Base-by-base conservation (phyloP, 2,888 invertebrate species). In the Scotopteryx bipunctaria region DNA sequence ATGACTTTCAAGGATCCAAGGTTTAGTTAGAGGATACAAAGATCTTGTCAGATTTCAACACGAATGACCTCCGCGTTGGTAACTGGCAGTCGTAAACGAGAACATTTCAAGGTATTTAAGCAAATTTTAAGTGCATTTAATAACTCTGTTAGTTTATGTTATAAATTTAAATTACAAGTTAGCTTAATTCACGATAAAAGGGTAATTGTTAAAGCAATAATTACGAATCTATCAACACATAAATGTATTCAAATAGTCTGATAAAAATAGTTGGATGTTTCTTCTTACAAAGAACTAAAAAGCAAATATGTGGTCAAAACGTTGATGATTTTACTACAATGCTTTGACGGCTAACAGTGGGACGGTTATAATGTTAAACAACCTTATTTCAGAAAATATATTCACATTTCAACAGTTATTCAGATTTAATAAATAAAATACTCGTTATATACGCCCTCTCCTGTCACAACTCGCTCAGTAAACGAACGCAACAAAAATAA, bases 401-500 rank as follows among this genome's bases (percentile, higher is more conserved):
- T n/a, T n/a, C n/a, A n/a, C n/a, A n/a, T n/a, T n/a, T n/a, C n/a
- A n/a, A n/a, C n/a, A n/a, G n/a, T n/a, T n/a, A n/a, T n/a, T 37
- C 14, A 14, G 8, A 37, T 14, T 37, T 19, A 14, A n/a, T 2
- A 29, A 31, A 31, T 32, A 43, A 43, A 44, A 40, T 40, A 40
- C 5, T 14, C 23, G 14, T 21, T 9, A 41, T 14, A 4, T 27
- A 32, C 37, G 38, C 27, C 31, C 2, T 36, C 42, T 37, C 29
- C n/a, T n/a, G 33, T 47, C 53, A 53, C 43, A 47, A 53, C 16
- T 33, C 42, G 38, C 19, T 11, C 35, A 14, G 13, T 35, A 36
- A 43, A 38, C 53, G 27, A 46, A 45, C 15, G 43, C 35, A 47
- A 14, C 23, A 51, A 47, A 38, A 38, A 55, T 43, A 35, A 40